A percentile compares a stretch with the other conserved stretches of the same genome.
These are phyloP conservation scores for Gryon sp. DNA, from an alignment of 1,140 invertebrate genomes.

Conservation along the genomic window DNA sequence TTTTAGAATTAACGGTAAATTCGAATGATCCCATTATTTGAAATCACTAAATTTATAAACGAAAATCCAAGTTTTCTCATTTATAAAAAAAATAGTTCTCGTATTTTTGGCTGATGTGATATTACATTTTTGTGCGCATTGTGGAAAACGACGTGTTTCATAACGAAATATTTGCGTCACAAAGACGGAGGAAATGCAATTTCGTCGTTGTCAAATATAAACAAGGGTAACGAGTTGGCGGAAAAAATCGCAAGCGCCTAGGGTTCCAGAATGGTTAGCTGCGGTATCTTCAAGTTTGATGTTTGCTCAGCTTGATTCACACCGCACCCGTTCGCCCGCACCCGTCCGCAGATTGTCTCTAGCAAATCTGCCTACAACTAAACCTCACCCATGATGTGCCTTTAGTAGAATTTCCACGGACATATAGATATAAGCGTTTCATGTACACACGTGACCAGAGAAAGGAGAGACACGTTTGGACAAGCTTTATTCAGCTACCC, in stretches of 20 bases:
- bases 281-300: slow-evolving; percentile 78
- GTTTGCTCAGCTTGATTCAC: slow-evolving; percentile 80
- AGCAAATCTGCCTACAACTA: slow-evolving; percentile 57
- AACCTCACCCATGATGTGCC: slow-evolving; percentile 61
- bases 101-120: not conserved
- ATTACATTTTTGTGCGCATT: slow-evolving; percentile 8
- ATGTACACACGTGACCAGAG: slow-evolving; percentile 57
- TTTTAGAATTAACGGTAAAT: too few relatives aligned
- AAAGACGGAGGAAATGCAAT: slow-evolving; percentile 29
- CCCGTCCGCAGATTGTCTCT: slow-evolving; percentile 49
- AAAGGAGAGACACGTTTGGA: slow-evolving; percentile 62
- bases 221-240: slow-evolving; percentile 53
- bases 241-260: slow-evolving; percentile 50
- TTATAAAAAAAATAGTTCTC: too few relatives aligned
- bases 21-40: too few relatives aligned
- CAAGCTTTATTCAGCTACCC: slow-evolving; percentile 68
- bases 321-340: slow-evolving; percentile 56
- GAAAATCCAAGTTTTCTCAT: too few relatives aligned
- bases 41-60: too few relatives aligned
- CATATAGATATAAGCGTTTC: slow-evolving; percentile 52
- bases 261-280: slow-evolving; percentile 43
- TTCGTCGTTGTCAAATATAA: slow-evolving; percentile 47
- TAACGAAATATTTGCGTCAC: slow-evolving; percentile 26
- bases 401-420: slow-evolving; percentile 43
- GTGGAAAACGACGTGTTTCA: slow-evolving; percentile 15